Evolutionary conservation across 1,140 invertebrate genomes (phyloP), one percentile per base, ranked within the genome.

Genomic region (Olivierus martensii): DNA sequence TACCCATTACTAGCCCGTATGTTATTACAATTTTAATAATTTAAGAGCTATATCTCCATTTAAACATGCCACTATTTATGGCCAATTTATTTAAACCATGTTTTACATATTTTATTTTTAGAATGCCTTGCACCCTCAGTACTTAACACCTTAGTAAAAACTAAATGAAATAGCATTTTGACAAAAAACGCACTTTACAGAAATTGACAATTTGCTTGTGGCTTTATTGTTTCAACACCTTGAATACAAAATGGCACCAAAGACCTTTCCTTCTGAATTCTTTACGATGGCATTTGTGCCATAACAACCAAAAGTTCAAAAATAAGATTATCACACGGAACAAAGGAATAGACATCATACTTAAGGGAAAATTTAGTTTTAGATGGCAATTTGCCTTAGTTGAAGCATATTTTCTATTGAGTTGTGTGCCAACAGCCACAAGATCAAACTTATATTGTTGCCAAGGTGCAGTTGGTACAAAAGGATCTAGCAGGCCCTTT

Each of bases 201-300:
- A 28, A 28, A 28, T 28, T 28, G 28, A 28, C 28, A 28, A n/a
- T n/a, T n/a, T 28, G 28, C 28, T 28, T 28, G 28, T 28, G 28
- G 28, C 28, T 28, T 28, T 28, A 28, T 28, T 28, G 28, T 28
- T 28, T 28, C 28, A 28, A 28, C 28, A 41, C 6, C 5, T 9
- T 37, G 14, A 41, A 7, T n/a, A 41, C 14, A 41, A 41, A 41
- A 41, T n/a, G 14, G 17, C 14, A 41, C 14, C 5, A 4, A 36
- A 42, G 36, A 37, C 57, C 65, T 73, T 73, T 73, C 67, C 72
- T 70, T 51, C 72, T 55, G 61, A 72, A 66, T 60, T 73, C 70
- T 64, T 73, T 73, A 38, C 71, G 65, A 64, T 73, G 71, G 61
- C 65, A 67, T 65, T 66, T 71, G 59, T 66, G 70, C 57, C 65